A percentile compares a stretch with the other conserved stretches of the same genome.
These are phyloP conservation scores for Aptenodytes patagonicus DNA, from an alignment of 2,113 vertebrate species.

Conservation along the genomic window DNA sequence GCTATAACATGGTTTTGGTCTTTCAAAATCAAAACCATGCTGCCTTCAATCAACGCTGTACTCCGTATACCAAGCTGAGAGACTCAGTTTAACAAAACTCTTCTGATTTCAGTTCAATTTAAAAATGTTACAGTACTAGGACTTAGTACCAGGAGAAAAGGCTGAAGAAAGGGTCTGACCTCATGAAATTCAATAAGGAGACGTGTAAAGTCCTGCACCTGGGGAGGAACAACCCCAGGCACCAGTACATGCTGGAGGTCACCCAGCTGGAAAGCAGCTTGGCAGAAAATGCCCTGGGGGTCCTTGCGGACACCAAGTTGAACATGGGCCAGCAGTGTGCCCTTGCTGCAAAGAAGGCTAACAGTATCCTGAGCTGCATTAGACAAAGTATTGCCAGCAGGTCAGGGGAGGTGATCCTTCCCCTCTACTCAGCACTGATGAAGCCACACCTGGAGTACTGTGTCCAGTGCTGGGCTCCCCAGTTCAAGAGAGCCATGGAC, in stretches of 20 bases:
- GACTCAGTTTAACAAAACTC: background rate
- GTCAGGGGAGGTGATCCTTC: background rate
- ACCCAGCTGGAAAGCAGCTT: background rate
- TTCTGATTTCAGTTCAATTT: background rate
- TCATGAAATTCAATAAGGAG: background rate
- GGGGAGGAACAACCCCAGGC: background rate
- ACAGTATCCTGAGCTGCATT: background rate
- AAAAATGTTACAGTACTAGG: background rate
- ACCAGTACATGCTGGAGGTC: background rate
- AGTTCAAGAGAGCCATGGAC: too few species aligned
- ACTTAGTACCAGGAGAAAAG: background rate
- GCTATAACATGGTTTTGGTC: background rate
- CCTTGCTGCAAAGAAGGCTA: background rate
- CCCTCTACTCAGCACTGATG: background rate
- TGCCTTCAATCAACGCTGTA: background rate
- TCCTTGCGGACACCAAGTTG: background rate
- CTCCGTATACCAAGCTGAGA: background rate
- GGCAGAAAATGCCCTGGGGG: background rate
- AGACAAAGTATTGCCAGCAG: background rate
- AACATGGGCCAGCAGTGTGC: background rate
- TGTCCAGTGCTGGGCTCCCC: background rate
- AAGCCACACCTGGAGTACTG: background rate
- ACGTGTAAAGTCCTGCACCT: background rate
- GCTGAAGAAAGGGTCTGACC: background rate
- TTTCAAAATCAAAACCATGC: background rate